Base-by-base conservation (phyloP, 2,888 invertebrate species). In the Sipha maydis region DNA sequence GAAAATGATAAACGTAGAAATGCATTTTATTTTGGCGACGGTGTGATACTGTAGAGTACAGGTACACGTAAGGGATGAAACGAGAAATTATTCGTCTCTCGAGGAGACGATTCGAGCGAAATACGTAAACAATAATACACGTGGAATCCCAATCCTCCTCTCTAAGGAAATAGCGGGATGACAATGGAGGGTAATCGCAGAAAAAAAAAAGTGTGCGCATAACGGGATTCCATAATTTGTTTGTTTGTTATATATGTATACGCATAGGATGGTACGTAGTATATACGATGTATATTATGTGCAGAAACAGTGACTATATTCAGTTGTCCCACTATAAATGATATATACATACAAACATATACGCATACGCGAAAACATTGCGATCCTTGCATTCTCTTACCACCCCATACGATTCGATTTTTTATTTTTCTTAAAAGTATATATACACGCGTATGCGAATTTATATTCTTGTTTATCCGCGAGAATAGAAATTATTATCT, bases 61-160 rank as follows among this genome's bases (percentile, higher is more conserved):
- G 28, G 31, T 41, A 41, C 11, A 14, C 14, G 48, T 48, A 48
- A 48, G 48, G 3, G 48, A 48, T 48, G 14, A 1, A 14, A 48
- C 71, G 54, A 54, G 54, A 73, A 83, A 83, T 83, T 73, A 83
- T 83, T 83, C 83, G 83, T 83, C 73, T 54, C 83, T 19, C 54
- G 83, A 80, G 80, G 38, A 80, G 67, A 73, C 54, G 34, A 31
- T 73, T 83, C 54, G 48, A 14, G 48, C 14, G 48, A 67, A 67
- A 48, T 48, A 14, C 48, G 48, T 48, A 48, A 8, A 48, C 11
- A 28, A 28, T 67, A 67, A 28, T 67, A 67, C n/a, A 11, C 9
- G n/a, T 61, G 4, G 31, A 71, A 31, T 28, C 61, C 25, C 61
- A 3, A 1, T 5, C 61, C 61, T 41, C 61, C 7, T 25, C 25